Evolutionary conservation across 2,888 invertebrate species (phyloP).

Genomic region (Lasius fuliginosus): DNA sequence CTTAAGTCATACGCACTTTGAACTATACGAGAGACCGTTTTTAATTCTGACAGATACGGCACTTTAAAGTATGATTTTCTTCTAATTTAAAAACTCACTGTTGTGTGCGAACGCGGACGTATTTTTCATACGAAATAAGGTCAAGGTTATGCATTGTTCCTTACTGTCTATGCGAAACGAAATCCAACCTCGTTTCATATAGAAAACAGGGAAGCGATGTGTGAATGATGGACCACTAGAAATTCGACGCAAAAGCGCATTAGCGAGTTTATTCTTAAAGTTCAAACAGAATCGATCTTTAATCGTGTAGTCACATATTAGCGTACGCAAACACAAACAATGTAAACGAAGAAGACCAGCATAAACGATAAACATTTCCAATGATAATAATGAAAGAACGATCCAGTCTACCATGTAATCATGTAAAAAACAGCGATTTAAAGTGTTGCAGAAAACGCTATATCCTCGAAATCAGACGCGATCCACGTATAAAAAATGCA

Average conservation of each 20-base stretch:
- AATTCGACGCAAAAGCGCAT: not conserved
- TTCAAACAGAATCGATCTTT: not conserved
- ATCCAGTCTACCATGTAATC: not conserved
- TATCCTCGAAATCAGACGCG: not conserved
- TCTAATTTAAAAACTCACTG: not conserved
- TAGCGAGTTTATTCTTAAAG: conserved; percentile 1
- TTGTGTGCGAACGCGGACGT: not conserved
- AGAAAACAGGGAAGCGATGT: not conserved
- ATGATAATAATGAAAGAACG: not conserved
- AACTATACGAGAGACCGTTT: not conserved
- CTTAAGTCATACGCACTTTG: not conserved
- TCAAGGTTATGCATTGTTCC: not conserved
- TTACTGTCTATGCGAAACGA: not conserved
- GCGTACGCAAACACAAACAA: not conserved
- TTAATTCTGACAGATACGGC: not conserved
- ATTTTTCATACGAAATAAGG: conserved; percentile 1
- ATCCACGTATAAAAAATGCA: not conserved
- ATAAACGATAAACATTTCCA: not conserved
- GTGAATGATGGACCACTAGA: not conserved
- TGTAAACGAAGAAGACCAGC: not conserved
- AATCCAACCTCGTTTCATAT: not conserved
- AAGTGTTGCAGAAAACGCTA: not conserved
- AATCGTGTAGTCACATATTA: not conserved
- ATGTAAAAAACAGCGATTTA: not conserved
- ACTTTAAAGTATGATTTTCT: not conserved